These are phyloP conservation scores for Antidorcas marsupialis DNA, from an alignment of 2,113 vertebrate genomes.

Conservation along the genomic window DNA sequence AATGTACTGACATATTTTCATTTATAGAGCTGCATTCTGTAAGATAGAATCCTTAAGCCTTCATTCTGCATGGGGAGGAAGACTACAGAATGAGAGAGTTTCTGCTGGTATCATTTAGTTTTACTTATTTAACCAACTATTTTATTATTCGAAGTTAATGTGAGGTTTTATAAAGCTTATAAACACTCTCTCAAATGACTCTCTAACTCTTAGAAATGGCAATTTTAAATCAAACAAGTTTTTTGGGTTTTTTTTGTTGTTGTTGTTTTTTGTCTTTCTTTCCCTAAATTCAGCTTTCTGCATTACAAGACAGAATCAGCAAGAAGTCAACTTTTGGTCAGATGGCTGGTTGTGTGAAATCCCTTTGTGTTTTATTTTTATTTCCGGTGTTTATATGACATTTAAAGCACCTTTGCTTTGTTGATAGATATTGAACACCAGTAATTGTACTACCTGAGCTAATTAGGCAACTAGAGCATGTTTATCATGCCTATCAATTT, in stretches of 20 bases:
- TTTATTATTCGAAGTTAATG: background rate
- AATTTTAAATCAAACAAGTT: background rate
- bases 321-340: conserved; percentile 39
- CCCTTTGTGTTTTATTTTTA: conserved; percentile 38
- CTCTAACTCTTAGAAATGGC: background rate
- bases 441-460: conserved; percentile 63
- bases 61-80: background rate
- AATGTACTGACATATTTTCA: background rate
- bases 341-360: conserved; percentile 21
- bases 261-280: background rate
- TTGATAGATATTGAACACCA: conserved; percentile 57
- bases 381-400: conserved; percentile 44
- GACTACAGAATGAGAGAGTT: background rate
- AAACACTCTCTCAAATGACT: background rate
- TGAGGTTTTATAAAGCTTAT: background rate
- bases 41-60: background rate
- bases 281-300: conserved; percentile 6
- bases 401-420: conserved; percentile 63
- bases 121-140: background rate
- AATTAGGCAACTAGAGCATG: conserved; percentile 63
- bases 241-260: background rate
- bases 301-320: background rate
- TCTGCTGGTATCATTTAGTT: background rate
- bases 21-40: background rate
- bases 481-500: conserved; percentile 64